A percentile compares a stretch with the other conserved stretches of the same genome.
Conservation (phyloP, 2,888 invertebrate species). For the Drosophila flavopinicola region DNA sequence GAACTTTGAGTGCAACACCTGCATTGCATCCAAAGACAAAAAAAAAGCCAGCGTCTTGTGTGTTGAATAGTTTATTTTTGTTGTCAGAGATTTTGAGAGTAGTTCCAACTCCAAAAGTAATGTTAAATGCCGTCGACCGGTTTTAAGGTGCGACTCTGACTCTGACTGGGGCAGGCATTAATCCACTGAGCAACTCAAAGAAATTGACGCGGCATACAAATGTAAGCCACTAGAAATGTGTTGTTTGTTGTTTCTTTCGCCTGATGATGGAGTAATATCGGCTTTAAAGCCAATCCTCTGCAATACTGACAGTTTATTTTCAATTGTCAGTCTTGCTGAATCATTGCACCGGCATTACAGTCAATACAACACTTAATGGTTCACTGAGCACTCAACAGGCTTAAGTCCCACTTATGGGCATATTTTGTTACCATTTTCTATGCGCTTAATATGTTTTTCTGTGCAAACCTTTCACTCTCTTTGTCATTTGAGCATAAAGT, state of each 20-base stretch:
- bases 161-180: conserved; percentile 24
- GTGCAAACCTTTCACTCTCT: conserved; percentile 25
- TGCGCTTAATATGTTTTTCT: background rate
- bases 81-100: conserved; percentile 40
- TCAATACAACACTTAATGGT: conserved; percentile 9
- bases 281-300: conserved; percentile 57
- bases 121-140: conserved; percentile 68
- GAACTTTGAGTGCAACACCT: conserved; percentile 28
- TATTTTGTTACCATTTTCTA: conserved; percentile 13
- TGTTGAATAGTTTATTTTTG: conserved; percentile 36
- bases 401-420: conserved; percentile 14
- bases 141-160: conserved; percentile 73
- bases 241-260: conserved; percentile 12
- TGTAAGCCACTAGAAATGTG: conserved; percentile 50
- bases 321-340: conserved; percentile 36
- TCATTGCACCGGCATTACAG: conserved; percentile 34
- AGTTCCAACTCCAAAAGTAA: conserved; percentile 30
- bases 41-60: conserved; percentile 49
- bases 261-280: conserved; percentile 45
- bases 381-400: conserved; percentile 20
- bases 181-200: conserved; percentile 41
- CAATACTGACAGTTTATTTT: conserved; percentile 44
- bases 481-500: background rate
- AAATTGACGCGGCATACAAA: conserved; percentile 54
- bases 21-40: conserved; percentile 26